Evolutionary conservation across 2,888 invertebrate species (phyloP), one percentile per base, ranked within the genome.

Genomic region (Ophion slaviceki): DNA sequence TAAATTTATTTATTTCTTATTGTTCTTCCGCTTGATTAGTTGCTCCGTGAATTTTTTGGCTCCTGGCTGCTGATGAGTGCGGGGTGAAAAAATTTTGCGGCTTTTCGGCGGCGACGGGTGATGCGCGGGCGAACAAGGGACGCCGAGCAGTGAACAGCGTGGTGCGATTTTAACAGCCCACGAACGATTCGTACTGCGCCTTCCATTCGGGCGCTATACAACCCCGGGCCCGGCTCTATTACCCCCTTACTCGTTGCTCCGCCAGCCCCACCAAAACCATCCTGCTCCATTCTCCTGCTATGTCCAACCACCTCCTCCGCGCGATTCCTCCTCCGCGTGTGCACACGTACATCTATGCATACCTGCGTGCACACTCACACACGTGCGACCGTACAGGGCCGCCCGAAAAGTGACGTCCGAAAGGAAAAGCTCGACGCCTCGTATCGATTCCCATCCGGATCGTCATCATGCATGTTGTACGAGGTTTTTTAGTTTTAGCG

Each of bases 221-320:
- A 89, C 87, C 91, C 91, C 90, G 91, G 91, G 91, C 91, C 89
- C 89, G 88, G 90, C 90, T 91, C 91, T 90, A 91, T 91, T 90
- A 90, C 89, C 90, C 91, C 90, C 90, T 89, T 86, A 85, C 86
- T 82, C 83, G 80, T 61, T 81, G 45, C 81, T 81, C 80, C 53
- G 40, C 72, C 81, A 64, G 70, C 67, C 85, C 76, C 66, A 57
- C 24, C 74, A 62, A 59, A 64, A 28, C 85, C 61, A 70, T 28
- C 32, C 61, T 14, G n/a, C 64, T 45, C 61, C 68, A 47, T 62
- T 64, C 64, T 70, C 75, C 36, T 45, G 11, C 57, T 28, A 47
- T 17, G 11, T 62, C 53, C 61, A 14, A 32, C 77, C 53, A 36
- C 59, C 67, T 59, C 77, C 57, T 77, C 53, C 5, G 20, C 10